Conservation (phyloP, 2,888 invertebrate species). For the Agapostemon virescens region DNA sequence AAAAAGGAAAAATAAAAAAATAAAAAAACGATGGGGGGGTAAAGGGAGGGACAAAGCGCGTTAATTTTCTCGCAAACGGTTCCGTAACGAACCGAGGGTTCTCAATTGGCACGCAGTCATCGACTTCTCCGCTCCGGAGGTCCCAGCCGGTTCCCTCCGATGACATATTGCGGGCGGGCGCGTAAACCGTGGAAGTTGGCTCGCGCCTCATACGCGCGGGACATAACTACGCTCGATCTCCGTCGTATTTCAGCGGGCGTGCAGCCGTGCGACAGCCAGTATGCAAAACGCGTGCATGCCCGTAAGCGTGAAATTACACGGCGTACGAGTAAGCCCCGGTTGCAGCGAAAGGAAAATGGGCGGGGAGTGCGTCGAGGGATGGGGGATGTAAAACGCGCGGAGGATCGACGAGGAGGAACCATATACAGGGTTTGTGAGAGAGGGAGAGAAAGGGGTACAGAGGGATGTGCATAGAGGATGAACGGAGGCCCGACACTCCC, state of each 20-base stretch:
- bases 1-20: not conserved
- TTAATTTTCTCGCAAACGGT: not conserved
- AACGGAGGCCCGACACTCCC: not conserved
- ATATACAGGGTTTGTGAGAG: not conserved
- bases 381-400: not conserved
- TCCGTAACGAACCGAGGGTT: not conserved
- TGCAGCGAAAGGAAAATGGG: not conserved
- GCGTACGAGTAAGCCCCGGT: constrained; percentile 53
- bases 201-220: constrained; percentile 50
- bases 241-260: constrained; percentile 69
- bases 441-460: not conserved
- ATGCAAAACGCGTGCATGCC: constrained; percentile 71
- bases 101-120: not conserved
- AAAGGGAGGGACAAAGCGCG: not conserved
- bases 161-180: constrained; percentile 39
- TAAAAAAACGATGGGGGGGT: too few species aligned
- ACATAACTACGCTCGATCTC: constrained; percentile 60
- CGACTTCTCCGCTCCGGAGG: not conserved
- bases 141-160: constrained; percentile 22
- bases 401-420: not conserved
- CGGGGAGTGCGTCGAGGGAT: not conserved
- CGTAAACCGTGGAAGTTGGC: constrained; percentile 53
- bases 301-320: constrained; percentile 74
- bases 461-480: not conserved
- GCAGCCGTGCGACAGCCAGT: constrained; percentile 65